Evolutionary conservation across 2,113 vertebrate genomes (phyloP).

Genomic region (Salvelinus fontinalis): DNA sequence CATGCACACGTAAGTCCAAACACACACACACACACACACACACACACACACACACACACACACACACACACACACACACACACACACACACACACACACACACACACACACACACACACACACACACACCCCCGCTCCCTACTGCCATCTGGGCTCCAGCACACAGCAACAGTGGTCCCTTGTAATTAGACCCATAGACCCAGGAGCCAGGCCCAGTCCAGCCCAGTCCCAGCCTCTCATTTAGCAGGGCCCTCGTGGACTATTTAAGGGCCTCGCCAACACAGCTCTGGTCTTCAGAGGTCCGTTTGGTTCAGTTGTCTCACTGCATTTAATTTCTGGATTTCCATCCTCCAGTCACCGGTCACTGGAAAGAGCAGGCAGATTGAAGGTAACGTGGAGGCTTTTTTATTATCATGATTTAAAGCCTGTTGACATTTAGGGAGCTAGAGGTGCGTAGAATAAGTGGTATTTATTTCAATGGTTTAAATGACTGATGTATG

Average conservation of each 20-base stretch:
- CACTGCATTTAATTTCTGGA: conserved; percentile 18
- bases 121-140: neutral
- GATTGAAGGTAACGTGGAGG: conserved; percentile 54
- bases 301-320: conserved; percentile 9
- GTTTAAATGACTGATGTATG: too few relatives aligned
- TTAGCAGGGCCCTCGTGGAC: conserved; percentile 54
- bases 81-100: neutral
- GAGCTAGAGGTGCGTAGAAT: too few relatives aligned
- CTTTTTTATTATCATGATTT: neutral
- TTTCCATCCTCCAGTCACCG: conserved; percentile 13
- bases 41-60: conserved; percentile 8
- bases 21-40: conserved; percentile 7
- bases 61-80: neutral
- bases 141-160: conserved; percentile 54
- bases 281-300: conserved; percentile 38
- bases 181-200: conserved; percentile 70
- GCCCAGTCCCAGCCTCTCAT: conserved; percentile 68
- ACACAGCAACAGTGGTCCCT: conserved; percentile 56
- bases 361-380: conserved; percentile 24
- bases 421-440: too few relatives aligned
- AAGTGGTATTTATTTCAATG: too few relatives aligned
- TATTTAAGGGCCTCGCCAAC: conserved; percentile 66
- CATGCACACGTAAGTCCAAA: neutral
- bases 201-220: conserved; percentile 38
- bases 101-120: neutral